These are phyloP conservation scores for Drosophila paramelanica DNA, from an alignment of 2,888 invertebrate species.

Conservation along the genomic window DNA sequence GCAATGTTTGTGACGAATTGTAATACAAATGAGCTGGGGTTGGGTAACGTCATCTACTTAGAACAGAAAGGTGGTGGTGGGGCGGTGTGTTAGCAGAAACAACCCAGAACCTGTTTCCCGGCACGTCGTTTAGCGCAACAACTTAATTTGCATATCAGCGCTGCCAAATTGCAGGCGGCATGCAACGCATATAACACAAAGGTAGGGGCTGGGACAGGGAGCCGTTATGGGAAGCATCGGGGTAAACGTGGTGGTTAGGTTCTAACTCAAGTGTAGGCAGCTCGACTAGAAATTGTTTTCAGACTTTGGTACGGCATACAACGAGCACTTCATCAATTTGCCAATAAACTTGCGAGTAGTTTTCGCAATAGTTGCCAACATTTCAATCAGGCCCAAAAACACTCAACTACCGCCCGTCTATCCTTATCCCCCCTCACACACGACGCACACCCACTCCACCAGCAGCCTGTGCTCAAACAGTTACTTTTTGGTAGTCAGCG, in stretches of 20 bases:
- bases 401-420: constrained; percentile 24
- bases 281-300: constrained; percentile 68
- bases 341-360: constrained; percentile 80
- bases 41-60: constrained; percentile 22
- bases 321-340: constrained; percentile 76
- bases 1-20: constrained; percentile 71
- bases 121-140: constrained; percentile 84
- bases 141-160: constrained; percentile 84
- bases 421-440: background rate
- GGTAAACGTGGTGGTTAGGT: constrained; percentile 12
- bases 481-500: constrained; percentile 66
- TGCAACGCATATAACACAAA: constrained; percentile 69
- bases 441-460: too few relatives aligned
- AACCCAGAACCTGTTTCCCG: constrained; percentile 61
- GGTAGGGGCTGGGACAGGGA: background rate
- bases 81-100: background rate
- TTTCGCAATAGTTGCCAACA: constrained; percentile 80
- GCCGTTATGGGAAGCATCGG: too few relatives aligned
- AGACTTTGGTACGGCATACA: constrained; percentile 42
- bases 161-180: constrained; percentile 84
- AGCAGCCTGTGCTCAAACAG: constrained; percentile 1
- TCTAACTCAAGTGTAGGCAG: constrained; percentile 56
- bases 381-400: constrained; percentile 78
- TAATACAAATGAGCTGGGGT: constrained; percentile 72
- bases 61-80: too few relatives aligned